Evolutionary conservation across 1,140 invertebrate species (phyloP), one percentile per base, ranked within the genome.

Genomic region (Nylanderia fulva): DNA sequence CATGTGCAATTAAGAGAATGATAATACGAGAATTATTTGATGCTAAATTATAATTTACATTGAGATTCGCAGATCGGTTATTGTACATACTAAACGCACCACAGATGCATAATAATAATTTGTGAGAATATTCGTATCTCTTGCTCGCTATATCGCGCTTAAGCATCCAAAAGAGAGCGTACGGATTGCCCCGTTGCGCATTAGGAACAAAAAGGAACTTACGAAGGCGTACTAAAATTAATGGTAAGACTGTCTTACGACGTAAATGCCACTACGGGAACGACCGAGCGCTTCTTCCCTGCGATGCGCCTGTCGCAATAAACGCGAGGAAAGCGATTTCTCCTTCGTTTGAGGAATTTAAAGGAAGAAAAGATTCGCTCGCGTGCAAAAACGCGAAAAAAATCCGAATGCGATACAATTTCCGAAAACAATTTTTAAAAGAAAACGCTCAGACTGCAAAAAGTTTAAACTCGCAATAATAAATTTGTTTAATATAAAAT

Each of bases 151-250:
- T 58, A 48, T 42, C 29, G 54, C 54, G 39, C 27, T 36, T 29
- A 58, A 71, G 33, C 64, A 27, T 56, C 21, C 52, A n/a, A 60
- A 33, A 39, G 33, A 60, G 29, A 60, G 24, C 39, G 21, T n/a
- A 11, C 33, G 33, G 63, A n/a, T n/a, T n/a, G n/a, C n/a, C n/a
- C 7, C 68, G 54, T 74, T 18, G 56, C 21, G 42, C 58, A 54
- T 82, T 71, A 60, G 29, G n/a, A 52, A 24, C 42, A 84, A 84
- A 75, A 74, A 84, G 69, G 18, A 24, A 48, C 11, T 36, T 52
- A n/a, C 42, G 68, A 45, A 77, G 60, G 60, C 61, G 60, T 29
- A 77, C 18, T 84, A 84, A 84, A 84, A 84, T 84, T 84, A 84
- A 84, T 84, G 48, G 45, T 66, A 84, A 72, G 61, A 75, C 72